phyloP scores from a whole-genome alignment of 2,113 vertebrate species.

The rat (Rattus norvegicus) region DNA sequence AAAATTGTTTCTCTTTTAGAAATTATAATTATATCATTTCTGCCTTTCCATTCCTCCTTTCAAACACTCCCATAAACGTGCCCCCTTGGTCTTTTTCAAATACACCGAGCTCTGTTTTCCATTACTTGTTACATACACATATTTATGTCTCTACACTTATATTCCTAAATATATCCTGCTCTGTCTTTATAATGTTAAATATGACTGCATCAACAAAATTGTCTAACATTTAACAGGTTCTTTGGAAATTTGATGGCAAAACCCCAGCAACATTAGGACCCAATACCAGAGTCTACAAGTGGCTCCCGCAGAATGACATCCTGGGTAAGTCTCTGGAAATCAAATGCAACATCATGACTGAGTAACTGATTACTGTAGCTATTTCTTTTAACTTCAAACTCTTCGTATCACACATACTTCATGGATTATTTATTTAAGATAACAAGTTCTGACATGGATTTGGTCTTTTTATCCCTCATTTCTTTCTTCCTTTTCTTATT shows the following conservation, averaged over 20 bases:
- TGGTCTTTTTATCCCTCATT: too few species aligned
- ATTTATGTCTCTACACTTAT: too few species aligned
- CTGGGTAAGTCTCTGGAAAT: constrained; percentile 84
- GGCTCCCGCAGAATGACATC: constrained; percentile 93
- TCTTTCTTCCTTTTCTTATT: too few species aligned
- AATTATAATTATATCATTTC: not conserved
- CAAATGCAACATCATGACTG: not conserved
- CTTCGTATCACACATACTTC: too few species aligned
- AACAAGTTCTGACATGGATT: too few species aligned
- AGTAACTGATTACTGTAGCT: not conserved
- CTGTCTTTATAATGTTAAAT: not conserved
- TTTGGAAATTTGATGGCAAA: constrained; percentile 89
- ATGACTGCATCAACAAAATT: not conserved
- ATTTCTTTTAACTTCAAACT: not conserved
- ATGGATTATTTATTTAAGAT: too few species aligned
- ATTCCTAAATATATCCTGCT: not conserved
- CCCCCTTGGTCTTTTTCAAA: not conserved
- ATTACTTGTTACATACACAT: not conserved
- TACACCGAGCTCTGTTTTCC: not conserved
- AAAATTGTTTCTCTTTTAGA: not conserved
- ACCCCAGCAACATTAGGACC: constrained; percentile 85
- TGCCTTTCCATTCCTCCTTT: not conserved
- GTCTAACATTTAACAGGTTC: constrained; percentile 84
- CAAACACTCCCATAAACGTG: not conserved
- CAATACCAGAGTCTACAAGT: constrained; percentile 88